Evolutionary conservation across 2,797 vertebrate genomes (phyloP), one percentile per base, ranked within the genome.

Genomic region (Acanthopagrus latus): DNA sequence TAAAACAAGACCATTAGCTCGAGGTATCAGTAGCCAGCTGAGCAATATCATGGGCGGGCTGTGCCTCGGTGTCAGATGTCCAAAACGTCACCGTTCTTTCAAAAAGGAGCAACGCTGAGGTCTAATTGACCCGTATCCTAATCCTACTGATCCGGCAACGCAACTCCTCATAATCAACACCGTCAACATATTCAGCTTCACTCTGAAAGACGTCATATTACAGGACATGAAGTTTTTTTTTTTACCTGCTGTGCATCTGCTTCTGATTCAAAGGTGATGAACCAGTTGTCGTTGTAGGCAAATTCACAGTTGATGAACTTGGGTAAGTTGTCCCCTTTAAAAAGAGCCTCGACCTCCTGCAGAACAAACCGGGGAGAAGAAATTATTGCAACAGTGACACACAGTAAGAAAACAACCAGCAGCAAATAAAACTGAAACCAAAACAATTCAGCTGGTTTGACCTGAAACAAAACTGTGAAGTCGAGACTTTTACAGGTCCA

Each of bases 301-400:
- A 99, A 99, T 94, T 99, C 98, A 96, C 98, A 99, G 95, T 97
- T 98, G 90, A 99, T 97, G 89, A 99, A 99, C 90, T 97, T 99
- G 66, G 98, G 98, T 86, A 99, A 95, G 90, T 99, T 97, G 75
- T 98, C 97, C 84, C 97, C 97, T 94, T 96, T 99, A 91, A 99
- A 99, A 73, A 99, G 97, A 71, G 96, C 95, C 93, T 99, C 98
- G 21, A 99, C 98, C 92, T 99, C 98, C 98, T 99, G 88, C 6
- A 79, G 74, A 69, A 64, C 4, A 72, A 50, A 56, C 27, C 21
- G 23, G 8, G 8, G 5, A 54, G 2, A 21, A 16, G 5, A 20
- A 10, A 20, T 52, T 17, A 1, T 20, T 43, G 47, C 17, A 20
- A 23, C 2, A 12, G 17, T 16, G 29, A 65, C 29, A 4, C 41